Base-by-base conservation (phyloP, 2,888 invertebrate genomes). In the Cylloceria caligata region DNA sequence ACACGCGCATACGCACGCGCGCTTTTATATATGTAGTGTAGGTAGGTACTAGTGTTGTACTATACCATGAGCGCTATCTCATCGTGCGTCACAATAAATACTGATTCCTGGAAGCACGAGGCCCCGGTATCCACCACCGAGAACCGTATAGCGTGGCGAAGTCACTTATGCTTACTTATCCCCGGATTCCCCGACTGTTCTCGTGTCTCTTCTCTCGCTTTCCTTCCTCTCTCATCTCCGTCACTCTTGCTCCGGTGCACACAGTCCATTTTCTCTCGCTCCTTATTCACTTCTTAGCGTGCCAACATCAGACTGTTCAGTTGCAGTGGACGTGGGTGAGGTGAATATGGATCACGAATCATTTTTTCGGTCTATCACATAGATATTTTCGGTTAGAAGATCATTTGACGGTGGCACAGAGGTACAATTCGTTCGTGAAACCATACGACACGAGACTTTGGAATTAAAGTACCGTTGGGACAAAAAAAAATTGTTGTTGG, bases 61-160 rank as follows among this genome's bases (percentile, higher is more conserved):
- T 21, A 83, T 79, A 80, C 89, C 88, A 88, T 88, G 89, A 88
- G 87, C 88, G 89, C 89, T 92, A 92, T 92, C 92, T 90, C 90
- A 90, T 91, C 89, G 89, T 34, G 67, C 89, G 91, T 92, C 92
- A 91, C 92, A 92, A 92, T 93, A 92, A 93, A 93, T 92, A 92
- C 92, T 89, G 91, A 92, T 92, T 92, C 92, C 88, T 91, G 92
- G 92, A 92, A 92, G 91, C 81, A 73, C 69, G 73, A 68, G 76
- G 47, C 45, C 67, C 72, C 65, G 69, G 62, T 78, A 71, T 81
- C 74, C 60, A 52, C 71, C 16, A 69, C 64, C 36, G 62, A 39
- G 64, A 67, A 64, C 27, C 42, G 71, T 81, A 83, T 77, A 77
- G 69, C 71, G 87, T 83, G 84, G 86, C 85, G 84, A 84, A 87